Evolutionary conservation across 2,888 invertebrate species (phyloP).

Genomic region (Drosophila paranaensis): DNA sequence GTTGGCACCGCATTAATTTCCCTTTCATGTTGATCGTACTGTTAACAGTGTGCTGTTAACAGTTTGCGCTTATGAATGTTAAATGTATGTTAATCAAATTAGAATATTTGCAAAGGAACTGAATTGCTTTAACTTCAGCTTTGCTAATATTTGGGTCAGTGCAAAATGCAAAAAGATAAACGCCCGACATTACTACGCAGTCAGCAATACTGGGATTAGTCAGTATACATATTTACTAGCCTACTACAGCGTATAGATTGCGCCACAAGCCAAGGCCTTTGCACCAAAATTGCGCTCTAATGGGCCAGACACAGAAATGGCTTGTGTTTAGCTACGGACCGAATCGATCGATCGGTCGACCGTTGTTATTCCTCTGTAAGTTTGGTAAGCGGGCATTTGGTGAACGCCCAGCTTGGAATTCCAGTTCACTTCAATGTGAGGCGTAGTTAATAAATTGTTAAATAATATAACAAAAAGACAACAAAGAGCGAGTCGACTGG

Average conservation of each 20-base stretch:
- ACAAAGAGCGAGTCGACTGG: slow-evolving; percentile 30
- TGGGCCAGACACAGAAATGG: slow-evolving; percentile 22
- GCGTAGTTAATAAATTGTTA: slow-evolving; percentile 43
- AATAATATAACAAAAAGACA: slow-evolving; percentile 11
- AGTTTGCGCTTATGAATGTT: background rate
- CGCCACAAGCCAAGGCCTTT: slow-evolving; percentile 50
- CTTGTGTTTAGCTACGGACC: slow-evolving; percentile 12
- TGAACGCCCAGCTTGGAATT: slow-evolving; percentile 74
- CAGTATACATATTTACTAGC: background rate
- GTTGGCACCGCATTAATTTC: slow-evolving; percentile 6
- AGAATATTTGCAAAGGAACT: background rate
- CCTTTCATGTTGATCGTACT: background rate
- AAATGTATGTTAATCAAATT: background rate
- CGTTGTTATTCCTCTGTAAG: slow-evolving; percentile 27
- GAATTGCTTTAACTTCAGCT: background rate
- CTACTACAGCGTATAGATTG: slow-evolving; percentile 24
- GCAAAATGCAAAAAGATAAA: slow-evolving; percentile 12
- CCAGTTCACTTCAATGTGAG: slow-evolving; percentile 34
- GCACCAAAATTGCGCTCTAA: slow-evolving; percentile 44
- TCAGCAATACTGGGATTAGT: slow-evolving; percentile 3
- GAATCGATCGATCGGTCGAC: slow-evolving; percentile 31
- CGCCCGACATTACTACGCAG: background rate
- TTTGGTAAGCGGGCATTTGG: slow-evolving; percentile 41
- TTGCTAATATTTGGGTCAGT: slow-evolving; percentile 1
- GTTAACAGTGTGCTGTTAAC: slow-evolving; percentile 20